A percentile compares a stretch with the other conserved stretches of the same genome.
phyloP scores from a whole-genome alignment of 2,797 vertebrate genomes.

The Mallotus villosus region DNA sequence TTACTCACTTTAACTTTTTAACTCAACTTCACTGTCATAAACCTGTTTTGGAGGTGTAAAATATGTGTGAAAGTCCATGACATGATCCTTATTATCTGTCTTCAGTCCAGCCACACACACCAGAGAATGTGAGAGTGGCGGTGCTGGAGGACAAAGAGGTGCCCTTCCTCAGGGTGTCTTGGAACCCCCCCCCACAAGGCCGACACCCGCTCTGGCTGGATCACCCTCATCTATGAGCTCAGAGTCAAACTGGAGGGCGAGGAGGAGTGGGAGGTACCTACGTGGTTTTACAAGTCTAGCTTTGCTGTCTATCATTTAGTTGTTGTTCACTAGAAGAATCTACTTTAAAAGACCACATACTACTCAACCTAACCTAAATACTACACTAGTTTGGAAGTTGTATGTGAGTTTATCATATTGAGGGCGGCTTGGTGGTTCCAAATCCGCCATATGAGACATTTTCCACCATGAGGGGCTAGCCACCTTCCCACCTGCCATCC shows the following conservation, averaged over 20 bases:
- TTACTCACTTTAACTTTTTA: background rate
- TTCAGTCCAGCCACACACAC: slow-evolving; percentile 89
- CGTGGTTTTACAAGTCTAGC: too few relatives aligned
- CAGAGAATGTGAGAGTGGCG: slow-evolving; percentile 79
- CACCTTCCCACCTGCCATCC: too few relatives aligned
- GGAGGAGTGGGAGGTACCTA: slow-evolving; percentile 89
- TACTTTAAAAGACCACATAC: too few relatives aligned
- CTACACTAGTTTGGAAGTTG: too few relatives aligned
- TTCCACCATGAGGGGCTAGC: too few relatives aligned
- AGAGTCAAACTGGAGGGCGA: slow-evolving; percentile 78
- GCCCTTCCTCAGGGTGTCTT: slow-evolving; percentile 80
- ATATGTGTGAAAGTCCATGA: background rate
- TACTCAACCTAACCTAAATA: too few relatives aligned
- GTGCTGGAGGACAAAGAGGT: slow-evolving; percentile 72
- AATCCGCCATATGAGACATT: too few relatives aligned
- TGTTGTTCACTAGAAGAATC: background rate
- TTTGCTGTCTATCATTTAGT: background rate
- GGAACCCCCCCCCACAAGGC: slow-evolving; percentile 82
- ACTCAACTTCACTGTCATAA: background rate
- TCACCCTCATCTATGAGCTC: slow-evolving; percentile 90
- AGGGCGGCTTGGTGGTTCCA: too few relatives aligned
- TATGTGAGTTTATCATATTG: too few relatives aligned
- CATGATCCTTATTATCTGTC: background rate
- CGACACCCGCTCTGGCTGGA: slow-evolving; percentile 90
- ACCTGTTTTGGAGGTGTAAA: background rate